Evolutionary conservation across 1,140 invertebrate species (phyloP).

Genomic region (Sycobia sp.): DNA sequence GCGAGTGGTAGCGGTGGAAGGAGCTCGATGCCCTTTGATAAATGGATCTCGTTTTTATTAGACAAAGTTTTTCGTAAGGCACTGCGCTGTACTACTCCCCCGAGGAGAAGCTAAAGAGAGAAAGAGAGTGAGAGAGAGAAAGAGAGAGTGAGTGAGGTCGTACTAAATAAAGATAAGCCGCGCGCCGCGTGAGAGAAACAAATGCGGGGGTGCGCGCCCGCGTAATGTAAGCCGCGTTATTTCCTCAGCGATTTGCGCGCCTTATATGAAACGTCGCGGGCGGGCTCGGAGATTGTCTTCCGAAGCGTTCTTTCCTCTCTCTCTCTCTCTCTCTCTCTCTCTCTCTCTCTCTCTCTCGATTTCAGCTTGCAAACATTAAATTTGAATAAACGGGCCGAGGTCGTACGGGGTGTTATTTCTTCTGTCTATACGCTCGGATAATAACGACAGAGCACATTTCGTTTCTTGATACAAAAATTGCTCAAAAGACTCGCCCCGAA

Average conservation of each 20-base stretch:
- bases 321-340: constrained; percentile 11
- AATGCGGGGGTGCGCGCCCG: not conserved
- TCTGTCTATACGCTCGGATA: no score
- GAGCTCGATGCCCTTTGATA: constrained; percentile 49
- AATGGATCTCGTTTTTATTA: constrained; percentile 59
- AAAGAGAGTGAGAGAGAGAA: not conserved
- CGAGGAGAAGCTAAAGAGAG: no score
- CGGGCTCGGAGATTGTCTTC: not conserved
- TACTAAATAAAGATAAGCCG: constrained; percentile 57
- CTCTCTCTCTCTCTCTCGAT: no score
- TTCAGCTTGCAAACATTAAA: no score
- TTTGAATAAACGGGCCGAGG: no score
- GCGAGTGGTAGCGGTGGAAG: no score
- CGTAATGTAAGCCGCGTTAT: not conserved
- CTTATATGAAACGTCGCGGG: not conserved
- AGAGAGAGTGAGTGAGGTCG: constrained; percentile 27
- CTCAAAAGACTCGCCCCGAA: no score
- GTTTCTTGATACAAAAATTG: no score
- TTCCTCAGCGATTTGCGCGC: not conserved
- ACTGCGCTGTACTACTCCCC: not conserved
- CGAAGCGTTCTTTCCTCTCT: no score
- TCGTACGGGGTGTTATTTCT: no score
- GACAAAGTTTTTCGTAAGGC: constrained; percentile 47
- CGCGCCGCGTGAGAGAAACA: constrained; percentile 12
- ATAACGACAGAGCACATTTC: no score